Conservation (phyloP, 1,140 invertebrate species). For the Ostrea edulis region DNA sequence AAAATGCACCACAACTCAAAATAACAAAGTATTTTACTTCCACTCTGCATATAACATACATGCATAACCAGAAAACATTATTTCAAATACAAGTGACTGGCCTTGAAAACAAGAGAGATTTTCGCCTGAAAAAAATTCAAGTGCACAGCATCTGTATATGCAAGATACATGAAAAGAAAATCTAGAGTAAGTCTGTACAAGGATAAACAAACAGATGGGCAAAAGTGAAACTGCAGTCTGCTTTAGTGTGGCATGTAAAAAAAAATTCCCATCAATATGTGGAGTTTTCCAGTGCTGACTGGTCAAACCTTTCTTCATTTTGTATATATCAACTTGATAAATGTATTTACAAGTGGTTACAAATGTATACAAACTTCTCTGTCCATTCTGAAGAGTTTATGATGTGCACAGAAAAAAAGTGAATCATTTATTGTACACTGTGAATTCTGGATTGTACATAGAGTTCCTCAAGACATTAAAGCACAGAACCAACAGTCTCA, state of each 20-base stretch:
- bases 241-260: not conserved
- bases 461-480: not conserved
- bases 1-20: slow-evolving; percentile 15
- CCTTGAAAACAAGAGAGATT: slow-evolving; percentile 6
- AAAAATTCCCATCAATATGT: not conserved
- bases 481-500: slow-evolving; percentile 5
- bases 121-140: not conserved
- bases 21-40: slow-evolving; percentile 26
- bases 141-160: slow-evolving; percentile 10
- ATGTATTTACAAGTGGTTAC: not conserved
- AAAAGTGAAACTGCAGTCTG: not conserved
- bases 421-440: not conserved
- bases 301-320: not conserved
- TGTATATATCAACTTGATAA: slow-evolving; percentile 15
- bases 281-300: not conserved
- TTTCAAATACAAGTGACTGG: slow-evolving; percentile 8
- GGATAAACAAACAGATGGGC: not conserved
- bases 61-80: not conserved
- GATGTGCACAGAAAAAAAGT: slow-evolving; percentile 12
- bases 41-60: not conserved
- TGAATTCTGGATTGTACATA: not conserved
- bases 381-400: not conserved
- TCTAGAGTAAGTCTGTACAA: not conserved
- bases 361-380: not conserved
- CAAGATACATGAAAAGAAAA: not conserved